These are phyloP conservation scores for Mastacembelus armatus DNA, from an alignment of 2,797 vertebrate species.

Conservation along the genomic window DNA sequence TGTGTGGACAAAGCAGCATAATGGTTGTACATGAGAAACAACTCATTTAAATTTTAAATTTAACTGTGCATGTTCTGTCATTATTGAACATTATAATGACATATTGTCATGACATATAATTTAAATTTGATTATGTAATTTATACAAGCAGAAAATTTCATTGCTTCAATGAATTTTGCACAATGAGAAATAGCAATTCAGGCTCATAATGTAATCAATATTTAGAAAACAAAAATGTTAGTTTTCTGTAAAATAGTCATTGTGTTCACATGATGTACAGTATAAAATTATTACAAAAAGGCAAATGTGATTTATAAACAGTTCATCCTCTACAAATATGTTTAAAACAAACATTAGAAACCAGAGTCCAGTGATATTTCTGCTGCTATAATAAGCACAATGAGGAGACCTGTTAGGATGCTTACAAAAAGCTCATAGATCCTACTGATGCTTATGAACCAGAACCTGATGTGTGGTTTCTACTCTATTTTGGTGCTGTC, in stretches of 20 bases:
- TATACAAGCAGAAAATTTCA: conserved; percentile 50
- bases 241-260: conserved; percentile 65
- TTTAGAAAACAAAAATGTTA: conserved; percentile 65
- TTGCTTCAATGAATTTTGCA: conserved; percentile 69
- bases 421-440: conserved; percentile 55
- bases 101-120: too few species aligned
- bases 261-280: conserved; percentile 77
- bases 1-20: conserved; percentile 54
- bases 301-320: conserved; percentile 84
- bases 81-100: neutral
- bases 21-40: conserved; percentile 43
- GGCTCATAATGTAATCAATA: conserved; percentile 50
- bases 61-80: conserved; percentile 22
- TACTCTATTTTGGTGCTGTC: conserved; percentile 40
- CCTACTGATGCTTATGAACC: conserved; percentile 28
- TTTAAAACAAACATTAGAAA: conserved; percentile 57
- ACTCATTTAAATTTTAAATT: conserved; percentile 27
- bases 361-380: conserved; percentile 69
- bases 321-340: conserved; percentile 76
- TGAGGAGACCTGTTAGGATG: conserved; percentile 45
- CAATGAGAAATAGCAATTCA: conserved; percentile 58
- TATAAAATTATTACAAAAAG: conserved; percentile 88
- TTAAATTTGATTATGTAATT: conserved; percentile 47
- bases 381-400: conserved; percentile 60
- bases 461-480: conserved; percentile 40